Base-by-base conservation (phyloP, 2,888 invertebrate genomes). In the Neoitamus cyanurus region DNA sequence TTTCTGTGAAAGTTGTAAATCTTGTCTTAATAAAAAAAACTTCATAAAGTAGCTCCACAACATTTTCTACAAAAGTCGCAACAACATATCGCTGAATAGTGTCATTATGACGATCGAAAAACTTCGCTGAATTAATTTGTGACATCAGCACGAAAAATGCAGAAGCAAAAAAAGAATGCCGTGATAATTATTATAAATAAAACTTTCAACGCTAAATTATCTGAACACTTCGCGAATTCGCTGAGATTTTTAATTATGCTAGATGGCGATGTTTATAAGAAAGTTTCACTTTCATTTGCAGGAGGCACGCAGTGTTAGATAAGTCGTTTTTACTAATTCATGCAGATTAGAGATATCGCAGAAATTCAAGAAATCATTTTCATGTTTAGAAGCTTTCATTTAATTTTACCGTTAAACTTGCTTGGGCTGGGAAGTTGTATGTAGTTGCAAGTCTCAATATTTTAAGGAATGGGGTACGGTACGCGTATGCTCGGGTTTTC, bases 281-380 rank as follows among this genome's bases (percentile, higher is more conserved):
- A 58, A 58, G 58, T 58, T 58, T 58, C 58, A 58, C 58, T 58
- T 58, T 58, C 58, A 58, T 58, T 58, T 58, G 58, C 58, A 58
- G 58, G 20, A 58, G 58, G 3, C 0, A 25, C 58, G 0, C 58
- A 58, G 58, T 58, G 58, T 58, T 58, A 58, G 58, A 20, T 58
- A 58, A 58, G 58, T 58, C 58, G 58, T 58, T 58, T 58, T 58
- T 58, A 20, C 9, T 58, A 58, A 58, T 58, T 20, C 20, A 58
- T 58, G 15, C 7, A 58, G 58, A 58, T 58, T 58, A 25, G 58
- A 58, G 58, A 58, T 20, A 58, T 58, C 58, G 15, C 11, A 20
- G 58, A 58, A 58, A 58, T 25, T 58, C 58, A 20, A 15, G 58
- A 25, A 20, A 58, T 9, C 2, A 58, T 11, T 58, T 58, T 58